These are phyloP conservation scores for Pristionchus mayeri DNA, from an alignment of 2,888 invertebrate species.

Conservation along the genomic window DNA sequence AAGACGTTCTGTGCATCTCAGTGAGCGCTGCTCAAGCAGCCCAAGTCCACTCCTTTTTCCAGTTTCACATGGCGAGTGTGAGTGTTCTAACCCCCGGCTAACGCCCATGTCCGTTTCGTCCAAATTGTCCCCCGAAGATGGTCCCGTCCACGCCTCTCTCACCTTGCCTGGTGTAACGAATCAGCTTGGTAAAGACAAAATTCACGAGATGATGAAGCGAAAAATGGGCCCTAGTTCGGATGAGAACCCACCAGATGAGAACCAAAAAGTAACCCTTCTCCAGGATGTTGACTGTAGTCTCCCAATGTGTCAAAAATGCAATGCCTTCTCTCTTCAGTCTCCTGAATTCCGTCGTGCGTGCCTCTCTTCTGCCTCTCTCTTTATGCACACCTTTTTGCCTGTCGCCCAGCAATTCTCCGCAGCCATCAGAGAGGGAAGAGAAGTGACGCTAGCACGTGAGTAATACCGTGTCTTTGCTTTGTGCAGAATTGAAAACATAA, in stretches of 20 bases:
- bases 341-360: background rate
- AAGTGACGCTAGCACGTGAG: background rate
- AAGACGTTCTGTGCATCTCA: background rate
- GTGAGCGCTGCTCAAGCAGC: background rate
- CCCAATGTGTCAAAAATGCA: no score
- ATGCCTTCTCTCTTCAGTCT: constrained; percentile 2
- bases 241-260: no score
- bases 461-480: no score
- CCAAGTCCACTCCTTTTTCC: background rate
- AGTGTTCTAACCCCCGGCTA: constrained; percentile 15
- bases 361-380: background rate
- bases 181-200: no score
- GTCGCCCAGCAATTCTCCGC: background rate
- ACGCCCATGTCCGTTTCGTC: background rate
- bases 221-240: no score
- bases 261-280: no score
- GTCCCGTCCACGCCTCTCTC: no score
- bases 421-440: background rate
- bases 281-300: no score
- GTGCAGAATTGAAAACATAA: no score
- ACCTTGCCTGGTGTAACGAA: no score
- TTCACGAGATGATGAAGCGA: no score
- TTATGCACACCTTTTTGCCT: background rate
- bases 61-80: constrained; percentile 12
- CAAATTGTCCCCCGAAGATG: background rate